These are phyloP conservation scores for Paracanthobrama guichenoti DNA, from an alignment of 2,113 vertebrate species.

Conservation along the genomic window DNA sequence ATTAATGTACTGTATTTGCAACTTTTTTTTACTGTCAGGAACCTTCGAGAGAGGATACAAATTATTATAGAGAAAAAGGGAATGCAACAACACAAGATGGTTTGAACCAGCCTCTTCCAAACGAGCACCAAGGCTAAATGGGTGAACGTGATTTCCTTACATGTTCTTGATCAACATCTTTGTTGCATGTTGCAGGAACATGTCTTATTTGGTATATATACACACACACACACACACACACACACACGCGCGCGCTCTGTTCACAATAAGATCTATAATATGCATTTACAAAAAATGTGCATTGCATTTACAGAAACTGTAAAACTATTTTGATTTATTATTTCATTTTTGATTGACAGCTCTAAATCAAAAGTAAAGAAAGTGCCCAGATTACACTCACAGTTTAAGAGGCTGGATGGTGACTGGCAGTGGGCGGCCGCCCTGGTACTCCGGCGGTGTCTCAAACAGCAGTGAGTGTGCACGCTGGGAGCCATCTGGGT, in stretches of 20 bases:
- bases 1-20: neutral
- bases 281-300: neutral
- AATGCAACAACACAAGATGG: no score
- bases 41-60: no score
- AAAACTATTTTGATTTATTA: neutral
- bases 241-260: no score
- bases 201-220: no score
- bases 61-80: no score
- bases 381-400: conserved; percentile 76
- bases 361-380: neutral
- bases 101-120: no score
- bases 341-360: neutral
- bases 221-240: no score
- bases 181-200: no score
- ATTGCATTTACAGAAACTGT: no score
- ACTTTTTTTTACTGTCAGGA: neutral
- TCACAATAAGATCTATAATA: neutral
- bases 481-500: conserved; percentile 85
- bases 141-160: no score
- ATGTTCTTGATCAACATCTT: no score
- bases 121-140: no score
- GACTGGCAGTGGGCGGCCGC: conserved; percentile 84
- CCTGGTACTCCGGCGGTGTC: conserved; percentile 79
- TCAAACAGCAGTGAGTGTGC: conserved; percentile 92
- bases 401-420: conserved; percentile 96